These are phyloP conservation scores for Orgyia antiqua DNA, from an alignment of 2,888 invertebrate genomes.

Conservation along the genomic window DNA sequence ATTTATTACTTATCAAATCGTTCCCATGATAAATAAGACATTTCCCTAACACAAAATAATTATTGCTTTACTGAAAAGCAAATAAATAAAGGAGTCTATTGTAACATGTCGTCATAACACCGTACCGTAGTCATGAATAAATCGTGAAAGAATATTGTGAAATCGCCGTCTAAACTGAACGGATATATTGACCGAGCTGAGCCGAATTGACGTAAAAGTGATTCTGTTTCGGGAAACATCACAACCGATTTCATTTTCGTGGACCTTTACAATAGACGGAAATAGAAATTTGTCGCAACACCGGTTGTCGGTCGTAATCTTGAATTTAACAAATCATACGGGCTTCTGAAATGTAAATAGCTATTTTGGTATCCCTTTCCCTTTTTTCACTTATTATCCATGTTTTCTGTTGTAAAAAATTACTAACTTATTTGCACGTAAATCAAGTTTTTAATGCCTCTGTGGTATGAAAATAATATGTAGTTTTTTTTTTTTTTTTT, in stretches of 20 bases:
- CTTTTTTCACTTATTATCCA: constrained; percentile 17
- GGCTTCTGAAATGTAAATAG: constrained; percentile 33
- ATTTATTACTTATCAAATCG: no score
- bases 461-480: no score
- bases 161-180: constrained; percentile 33
- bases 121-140: constrained; percentile 25
- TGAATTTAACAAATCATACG: constrained; percentile 51
- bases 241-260: constrained; percentile 54
- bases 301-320: constrained; percentile 47
- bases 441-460: no score
- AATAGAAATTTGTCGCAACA: constrained; percentile 53
- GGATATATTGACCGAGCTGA: constrained; percentile 41
- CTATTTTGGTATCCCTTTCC: constrained; percentile 8
- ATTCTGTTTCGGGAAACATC: constrained; percentile 49
- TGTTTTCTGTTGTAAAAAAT: no score
- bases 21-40: no score
- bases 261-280: constrained; percentile 56
- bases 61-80: constrained; percentile 5
- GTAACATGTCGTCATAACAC: constrained; percentile 18
- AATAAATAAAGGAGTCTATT: constrained; percentile 20
- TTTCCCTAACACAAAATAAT: no score
- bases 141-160: constrained; percentile 24
- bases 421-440: no score
- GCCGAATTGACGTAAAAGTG: constrained; percentile 54
- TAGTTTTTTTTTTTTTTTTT: no score